Evolutionary conservation across 2,888 invertebrate genomes (phyloP), one percentile per base, ranked within the genome.

Genomic region (Papilio demoleus): DNA sequence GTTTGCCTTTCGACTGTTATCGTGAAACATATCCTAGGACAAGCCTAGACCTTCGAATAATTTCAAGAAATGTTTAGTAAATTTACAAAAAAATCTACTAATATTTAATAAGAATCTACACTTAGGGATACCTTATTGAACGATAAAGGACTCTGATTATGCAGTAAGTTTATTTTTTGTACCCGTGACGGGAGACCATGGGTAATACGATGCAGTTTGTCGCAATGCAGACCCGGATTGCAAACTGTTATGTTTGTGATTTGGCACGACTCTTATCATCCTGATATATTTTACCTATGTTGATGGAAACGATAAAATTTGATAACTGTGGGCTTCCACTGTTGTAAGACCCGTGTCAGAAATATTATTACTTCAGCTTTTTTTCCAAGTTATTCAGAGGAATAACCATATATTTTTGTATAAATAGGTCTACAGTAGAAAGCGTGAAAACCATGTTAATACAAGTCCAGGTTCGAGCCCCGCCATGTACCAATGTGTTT

Each of bases 131-230:
- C 5, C 24, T 17, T 42, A n/a, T 8, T 45, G 42, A 9, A 17
- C 19, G 3, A n/a, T 17, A 42, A 42, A 45, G 2, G 19, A 14
- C 17, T 42, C 6, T 9, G 42, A 45, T 0, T 22, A n/a, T n/a
- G n/a, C n/a, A n/a, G n/a, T 47, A 22, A 9, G 9, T 45, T 9
- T 22, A 64, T 40, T 40, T 42, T 58, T 40, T 42, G 17, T 24
- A 34, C 31, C 38, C 22, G 34, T 58, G n/a, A 31, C 31, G 31
- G 3, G 31, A 60, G 61, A 14, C 34, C 42, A 56, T 62, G 56
- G 56, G 45, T 67, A 34, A 67, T 50, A 19, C 27, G 67, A 56
- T 56, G 62, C 62, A 63, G 53, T 56, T 63, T 63, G 67, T 63
- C 67, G 67, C 67, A 63, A 56, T 67, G 67, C 67, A 67, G 67